These are phyloP conservation scores for Desoria tigrina DNA, from an alignment of 2,888 invertebrate genomes.

Conservation along the genomic window DNA sequence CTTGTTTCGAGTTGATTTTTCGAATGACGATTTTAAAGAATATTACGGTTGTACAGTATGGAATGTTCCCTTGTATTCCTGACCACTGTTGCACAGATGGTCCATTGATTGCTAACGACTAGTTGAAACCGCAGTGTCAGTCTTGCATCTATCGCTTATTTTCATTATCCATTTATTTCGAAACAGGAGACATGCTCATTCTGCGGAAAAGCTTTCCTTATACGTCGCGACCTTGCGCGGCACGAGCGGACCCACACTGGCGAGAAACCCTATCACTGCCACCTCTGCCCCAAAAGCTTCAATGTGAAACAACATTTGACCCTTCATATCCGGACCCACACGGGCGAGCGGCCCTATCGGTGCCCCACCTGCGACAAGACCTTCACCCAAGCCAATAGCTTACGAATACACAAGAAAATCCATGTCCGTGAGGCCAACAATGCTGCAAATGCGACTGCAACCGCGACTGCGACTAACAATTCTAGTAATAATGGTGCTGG, in stretches of 20 bases:
- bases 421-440: conserved; percentile 38
- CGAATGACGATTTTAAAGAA: too few relatives aligned
- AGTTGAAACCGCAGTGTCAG: too few relatives aligned
- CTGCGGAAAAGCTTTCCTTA: conserved; percentile 46
- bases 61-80: too few relatives aligned
- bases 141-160: too few relatives aligned
- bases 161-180: too few relatives aligned
- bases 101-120: too few relatives aligned
- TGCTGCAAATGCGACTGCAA: conserved; percentile 8
- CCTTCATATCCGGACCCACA: conserved; percentile 43
- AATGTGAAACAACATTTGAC: conserved; percentile 47
- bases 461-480: not conserved
- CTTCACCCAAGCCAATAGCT: conserved; percentile 48
- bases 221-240: conserved; percentile 42
- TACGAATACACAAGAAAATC: conserved; percentile 50
- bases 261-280: conserved; percentile 43
- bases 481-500: conserved; percentile 11
- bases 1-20: too few relatives aligned
- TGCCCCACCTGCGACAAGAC: conserved; percentile 47
- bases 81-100: too few relatives aligned
- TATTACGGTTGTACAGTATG: too few relatives aligned
- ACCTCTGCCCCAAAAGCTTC: conserved; percentile 42
- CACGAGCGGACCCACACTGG: conserved; percentile 44
- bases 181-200: conserved; percentile 45
- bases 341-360: conserved; percentile 44